Percentiles rank a stretch among this genome's conserved stretches.
Evolutionary conservation across 2,888 invertebrate genomes (phyloP).

Genomic region (Acleris laterana): DNA sequence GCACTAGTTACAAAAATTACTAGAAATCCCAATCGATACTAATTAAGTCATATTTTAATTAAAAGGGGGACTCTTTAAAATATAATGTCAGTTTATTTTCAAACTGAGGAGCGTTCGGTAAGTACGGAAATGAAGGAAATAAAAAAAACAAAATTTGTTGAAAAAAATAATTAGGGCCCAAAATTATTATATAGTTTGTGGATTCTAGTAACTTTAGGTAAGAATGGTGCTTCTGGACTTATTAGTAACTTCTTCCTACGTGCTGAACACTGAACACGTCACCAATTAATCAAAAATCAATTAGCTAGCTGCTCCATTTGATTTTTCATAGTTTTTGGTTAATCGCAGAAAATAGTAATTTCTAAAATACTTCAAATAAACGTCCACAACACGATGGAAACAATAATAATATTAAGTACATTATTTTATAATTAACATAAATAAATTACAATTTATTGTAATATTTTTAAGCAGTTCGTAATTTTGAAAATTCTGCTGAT

Average conservation of each 20-base stretch:
- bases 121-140: too few species aligned
- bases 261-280: background rate
- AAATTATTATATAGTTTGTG: too few species aligned
- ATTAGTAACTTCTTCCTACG: background rate
- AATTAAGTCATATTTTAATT: too few species aligned
- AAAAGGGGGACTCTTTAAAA: too few species aligned
- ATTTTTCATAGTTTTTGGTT: background rate
- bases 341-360: background rate
- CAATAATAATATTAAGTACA: constrained; percentile 32
- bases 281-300: background rate
- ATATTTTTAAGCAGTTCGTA: constrained; percentile 38
- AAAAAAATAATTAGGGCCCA: too few species aligned
- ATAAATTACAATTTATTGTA: constrained; percentile 42
- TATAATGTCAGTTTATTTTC: too few species aligned
- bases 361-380: constrained; percentile 15
- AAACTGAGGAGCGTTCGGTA: too few species aligned
- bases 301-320: background rate
- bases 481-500: constrained; percentile 17
- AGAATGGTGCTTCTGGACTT: background rate
- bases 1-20: constrained; percentile 12
- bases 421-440: constrained; percentile 41
- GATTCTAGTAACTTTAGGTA: background rate
- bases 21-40: background rate
- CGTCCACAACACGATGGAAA: constrained; percentile 22
- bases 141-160: too few species aligned